These are phyloP conservation scores for Garra rufa DNA, from an alignment of 2,113 vertebrate species.

Conservation along the genomic window DNA sequence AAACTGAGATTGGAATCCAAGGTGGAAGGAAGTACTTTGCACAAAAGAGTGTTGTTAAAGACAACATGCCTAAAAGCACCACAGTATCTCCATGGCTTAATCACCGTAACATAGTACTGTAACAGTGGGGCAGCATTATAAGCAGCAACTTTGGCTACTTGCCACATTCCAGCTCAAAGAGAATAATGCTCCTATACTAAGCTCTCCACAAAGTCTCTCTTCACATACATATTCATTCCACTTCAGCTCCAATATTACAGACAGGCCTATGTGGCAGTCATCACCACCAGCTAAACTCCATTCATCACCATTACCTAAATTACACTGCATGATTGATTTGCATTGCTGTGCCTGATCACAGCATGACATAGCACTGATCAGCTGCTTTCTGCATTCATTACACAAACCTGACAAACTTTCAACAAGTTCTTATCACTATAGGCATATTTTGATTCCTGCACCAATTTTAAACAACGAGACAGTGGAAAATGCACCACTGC, in stretches of 20 bases:
- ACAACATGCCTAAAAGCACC: not conserved
- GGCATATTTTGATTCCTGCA: not conserved
- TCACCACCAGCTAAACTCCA: conserved; percentile 26
- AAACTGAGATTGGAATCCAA: too few species aligned
- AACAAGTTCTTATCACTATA: not conserved
- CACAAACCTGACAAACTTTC: conserved; percentile 10
- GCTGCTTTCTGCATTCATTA: conserved; percentile 31
- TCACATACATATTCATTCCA: conserved; percentile 38
- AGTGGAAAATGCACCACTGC: not conserved
- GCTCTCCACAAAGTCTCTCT: not conserved
- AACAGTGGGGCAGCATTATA: not conserved
- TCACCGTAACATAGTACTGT: not conserved
- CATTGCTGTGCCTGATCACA: conserved; percentile 32
- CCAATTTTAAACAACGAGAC: not conserved
- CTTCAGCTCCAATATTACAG: conserved; percentile 31
- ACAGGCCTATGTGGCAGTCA: conserved; percentile 28
- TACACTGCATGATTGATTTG: conserved; percentile 44
- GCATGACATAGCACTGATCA: conserved; percentile 41
- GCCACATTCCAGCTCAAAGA: not conserved
- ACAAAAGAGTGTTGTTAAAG: too few species aligned
- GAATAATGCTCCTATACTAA: conserved; percentile 12
- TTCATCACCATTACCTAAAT: conserved; percentile 31
- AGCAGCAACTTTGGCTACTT: not conserved
- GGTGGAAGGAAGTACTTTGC: too few species aligned
- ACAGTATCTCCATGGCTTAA: not conserved